phyloP scores from a whole-genome alignment of 1,140 invertebrate species.

The Tyrophagus putrescentiae region DNA sequence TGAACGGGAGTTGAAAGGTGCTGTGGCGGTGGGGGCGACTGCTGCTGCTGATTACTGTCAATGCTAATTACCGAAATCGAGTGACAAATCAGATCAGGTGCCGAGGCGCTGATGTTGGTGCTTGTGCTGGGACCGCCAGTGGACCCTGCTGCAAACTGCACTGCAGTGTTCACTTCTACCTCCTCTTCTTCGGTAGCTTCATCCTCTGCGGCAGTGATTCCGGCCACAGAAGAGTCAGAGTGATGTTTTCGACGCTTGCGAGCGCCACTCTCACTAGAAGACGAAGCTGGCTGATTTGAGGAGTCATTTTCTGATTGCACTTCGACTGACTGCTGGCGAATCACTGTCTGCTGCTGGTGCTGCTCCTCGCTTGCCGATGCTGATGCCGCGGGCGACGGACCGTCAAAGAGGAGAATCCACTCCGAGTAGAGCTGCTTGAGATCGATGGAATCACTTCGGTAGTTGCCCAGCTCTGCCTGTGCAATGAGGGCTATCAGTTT shows the following conservation, averaged over 20 bases:
- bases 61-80: too few species aligned
- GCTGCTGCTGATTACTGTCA: too few species aligned
- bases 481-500: slow-evolving; percentile 57
- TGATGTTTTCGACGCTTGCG: slow-evolving; percentile 9
- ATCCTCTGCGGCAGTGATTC: neutral
- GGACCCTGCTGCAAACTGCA: too few species aligned
- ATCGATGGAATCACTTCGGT: slow-evolving; percentile 12
- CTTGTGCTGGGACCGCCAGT: too few species aligned
- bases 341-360: neutral
- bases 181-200: neutral
- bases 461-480: slow-evolving; percentile 48
- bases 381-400: neutral
- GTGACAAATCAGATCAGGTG: too few species aligned
- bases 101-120: too few species aligned
- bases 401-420: slow-evolving; percentile 22
- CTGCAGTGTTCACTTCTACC: neutral
- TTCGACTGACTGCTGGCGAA: neutral
- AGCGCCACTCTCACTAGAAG: neutral
- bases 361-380: neutral
- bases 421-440: slow-evolving; percentile 22
- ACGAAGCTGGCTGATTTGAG: too few species aligned
- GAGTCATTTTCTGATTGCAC: neutral
- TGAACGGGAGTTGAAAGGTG: neutral
- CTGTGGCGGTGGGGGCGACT: too few species aligned
- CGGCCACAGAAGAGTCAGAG: neutral